Evolutionary conservation across 2,888 invertebrate species (phyloP), one percentile per base, ranked within the genome.

Genomic region (Trichacis sp.): DNA sequence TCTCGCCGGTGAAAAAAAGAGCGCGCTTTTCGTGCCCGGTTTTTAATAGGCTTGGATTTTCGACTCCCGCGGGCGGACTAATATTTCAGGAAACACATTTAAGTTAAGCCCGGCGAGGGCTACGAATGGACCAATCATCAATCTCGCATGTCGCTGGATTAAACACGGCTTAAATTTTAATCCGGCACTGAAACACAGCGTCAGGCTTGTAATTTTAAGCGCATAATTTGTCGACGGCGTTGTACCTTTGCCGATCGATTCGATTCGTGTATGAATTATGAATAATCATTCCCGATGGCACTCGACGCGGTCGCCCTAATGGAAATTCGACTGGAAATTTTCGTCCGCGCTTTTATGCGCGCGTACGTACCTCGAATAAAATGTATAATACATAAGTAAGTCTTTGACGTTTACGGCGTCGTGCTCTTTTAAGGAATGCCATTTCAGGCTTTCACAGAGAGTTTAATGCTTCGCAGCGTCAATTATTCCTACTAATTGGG

Each of bases 201-300:
- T 64, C 64, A 61, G 68, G 68, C 68, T 45, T 64, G 61, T 64
- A 52, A 64, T 68, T 64, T 64, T 64, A 55, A 68, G 68, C 64
- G 56, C 64, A 64, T 64, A 60, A 64, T 68, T 68, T 68, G 68
- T 52, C 64, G 58, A 58, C 68, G 60, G 19, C 24, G 30, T 63
- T 59, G 64, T 64, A 54, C 63, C 54, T 57, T 64, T 57, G 55
- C 56, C 54, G 55, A 49, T 18, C 9, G 49, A 47, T 66, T 60
- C 53, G 49, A 55, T 57, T 63, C 45, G 12, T 6, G 14, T 24
- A 46, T 24, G 24, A 46, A 46, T 46, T 46, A 46, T 46, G 46
- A 46, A 24, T 19, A 8, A 24, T 15, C 15, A 15, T 40, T 40
- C n/a, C 33, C n/a, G 24, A 24, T 24, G 24, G 4, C 24, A 24